A percentile compares a stretch with the other conserved stretches of the same genome.
Conservation (phyloP, 2,888 invertebrate genomes). For the Acrobasis consociella region DNA sequence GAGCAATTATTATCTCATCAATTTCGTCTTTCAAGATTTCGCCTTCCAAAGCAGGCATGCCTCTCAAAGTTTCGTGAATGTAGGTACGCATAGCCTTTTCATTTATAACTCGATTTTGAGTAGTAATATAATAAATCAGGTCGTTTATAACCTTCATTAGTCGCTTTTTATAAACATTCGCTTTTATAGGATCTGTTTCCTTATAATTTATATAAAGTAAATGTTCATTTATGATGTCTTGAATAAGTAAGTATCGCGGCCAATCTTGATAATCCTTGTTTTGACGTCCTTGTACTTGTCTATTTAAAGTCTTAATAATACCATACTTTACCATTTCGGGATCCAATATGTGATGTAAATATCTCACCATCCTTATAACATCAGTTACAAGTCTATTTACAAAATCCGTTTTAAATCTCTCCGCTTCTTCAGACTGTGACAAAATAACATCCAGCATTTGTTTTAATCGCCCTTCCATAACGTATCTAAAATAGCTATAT, state of each 20-base stretch:
- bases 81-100: conserved; percentile 35
- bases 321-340: conserved; percentile 43
- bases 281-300: conserved; percentile 33
- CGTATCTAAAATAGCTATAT: conserved; percentile 47
- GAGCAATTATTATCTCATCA: conserved; percentile 53
- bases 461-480: conserved; percentile 54
- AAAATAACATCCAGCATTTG: conserved; percentile 47
- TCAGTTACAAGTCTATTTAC: conserved; percentile 46
- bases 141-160: conserved; percentile 43
- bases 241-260: conserved; percentile 36
- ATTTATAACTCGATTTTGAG: conserved; percentile 40
- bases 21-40: conserved; percentile 49
- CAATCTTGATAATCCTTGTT: conserved; percentile 34
- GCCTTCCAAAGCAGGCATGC: conserved; percentile 48
- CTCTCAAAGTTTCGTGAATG: conserved; percentile 43
- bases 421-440: conserved; percentile 48
- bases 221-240: conserved; percentile 46
- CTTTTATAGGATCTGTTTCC: conserved; percentile 46
- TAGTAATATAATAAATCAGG: conserved; percentile 41
- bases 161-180: conserved; percentile 48
- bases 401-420: conserved; percentile 34
- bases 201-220: conserved; percentile 46
- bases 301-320: conserved; percentile 34
- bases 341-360: conserved; percentile 37
- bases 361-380: conserved; percentile 36